phyloP scores from a whole-genome alignment of 2,113 vertebrate species.

The Festucalex cinctus region DNA sequence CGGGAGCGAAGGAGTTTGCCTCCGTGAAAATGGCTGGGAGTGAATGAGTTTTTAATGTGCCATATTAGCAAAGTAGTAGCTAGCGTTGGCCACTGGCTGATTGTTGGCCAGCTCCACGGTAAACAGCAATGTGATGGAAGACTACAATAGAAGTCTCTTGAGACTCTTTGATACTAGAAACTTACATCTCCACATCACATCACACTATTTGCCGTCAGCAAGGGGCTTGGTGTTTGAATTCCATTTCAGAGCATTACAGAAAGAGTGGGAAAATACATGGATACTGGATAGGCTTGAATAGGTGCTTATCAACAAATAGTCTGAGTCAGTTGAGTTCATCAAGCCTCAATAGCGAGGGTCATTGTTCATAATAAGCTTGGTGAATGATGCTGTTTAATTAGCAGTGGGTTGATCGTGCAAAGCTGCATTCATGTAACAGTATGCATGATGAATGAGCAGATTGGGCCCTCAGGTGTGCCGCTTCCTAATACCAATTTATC shows the following conservation, averaged over 20 bases:
- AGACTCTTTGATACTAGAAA: too few relatives aligned
- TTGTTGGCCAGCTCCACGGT: too few relatives aligned
- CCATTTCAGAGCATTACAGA: not conserved
- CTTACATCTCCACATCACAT: too few relatives aligned
- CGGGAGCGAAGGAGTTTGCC: too few relatives aligned
- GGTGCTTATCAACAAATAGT: not conserved
- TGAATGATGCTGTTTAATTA: slow-evolving; percentile 52
- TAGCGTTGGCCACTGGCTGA: too few relatives aligned
- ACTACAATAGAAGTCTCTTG: too few relatives aligned
- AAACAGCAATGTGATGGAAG: too few relatives aligned
- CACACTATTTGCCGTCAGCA: too few relatives aligned
- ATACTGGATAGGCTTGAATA: not conserved
- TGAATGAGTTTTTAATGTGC: too few relatives aligned
- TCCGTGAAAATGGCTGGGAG: too few relatives aligned
- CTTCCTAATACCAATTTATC: slow-evolving; percentile 53
- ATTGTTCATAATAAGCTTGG: not conserved
- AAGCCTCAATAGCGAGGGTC: not conserved
- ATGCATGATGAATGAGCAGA: slow-evolving; percentile 62
- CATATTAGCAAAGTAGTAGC: too few relatives aligned
- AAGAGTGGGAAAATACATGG: not conserved
- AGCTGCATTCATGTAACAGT: slow-evolving; percentile 53
- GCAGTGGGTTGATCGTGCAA: slow-evolving; percentile 47
- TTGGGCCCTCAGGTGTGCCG: slow-evolving; percentile 54
- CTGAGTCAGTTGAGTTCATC: not conserved
- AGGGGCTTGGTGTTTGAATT: not conserved